Base-by-base conservation (phyloP, 2,888 invertebrate genomes). In the Mechanitis messenoides region DNA sequence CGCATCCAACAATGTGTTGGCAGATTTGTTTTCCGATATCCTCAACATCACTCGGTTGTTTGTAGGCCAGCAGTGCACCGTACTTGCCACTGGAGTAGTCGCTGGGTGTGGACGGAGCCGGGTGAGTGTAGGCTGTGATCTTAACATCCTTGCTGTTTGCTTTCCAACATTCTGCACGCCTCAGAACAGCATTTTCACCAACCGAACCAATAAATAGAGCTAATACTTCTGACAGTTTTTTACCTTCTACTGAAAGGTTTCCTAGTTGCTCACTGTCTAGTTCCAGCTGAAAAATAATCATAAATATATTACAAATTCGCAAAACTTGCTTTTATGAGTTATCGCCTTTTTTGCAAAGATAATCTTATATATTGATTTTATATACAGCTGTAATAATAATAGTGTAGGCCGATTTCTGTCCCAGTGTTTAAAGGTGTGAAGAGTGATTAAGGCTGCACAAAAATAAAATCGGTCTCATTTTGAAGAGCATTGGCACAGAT, bases 1-100 rank as follows among this genome's bases (percentile, higher is more conserved):
- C 94, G 92, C 96, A 94, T 42, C 97, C 97, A 33, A 98, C 96
- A 72, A 98, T 93, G 77, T 98, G 98, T 79, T 98, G 98, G 78
- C 97, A 97, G 6, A 98, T 81, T 74, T 96, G 94, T 70, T 92
- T 92, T 28, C 95, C 95, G 9, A 95, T 75, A 60, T 90, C 85
- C 55, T 90, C 84, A 1, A 79, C 73, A 55, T 76, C 84, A 61
- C 71, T 78, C 56, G 74, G 74, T 72, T 85, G 90, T 77, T 88
- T 92, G 75, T 95, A 93, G 33, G 95, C 95, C 0, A 98, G 88
- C 55, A 98, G 77, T 0, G 96, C 94, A 42, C 96, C 98, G 80
- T 97, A 97, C 85, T 95, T 96, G 56, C 98, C 98, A 20, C 93
- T 84, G 33, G 93, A 92, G 57, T 92, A 91, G 33, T 91, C 86